Conservation (phyloP, 2,797 vertebrate species). For the Gymnopithys bicolor region DNA sequence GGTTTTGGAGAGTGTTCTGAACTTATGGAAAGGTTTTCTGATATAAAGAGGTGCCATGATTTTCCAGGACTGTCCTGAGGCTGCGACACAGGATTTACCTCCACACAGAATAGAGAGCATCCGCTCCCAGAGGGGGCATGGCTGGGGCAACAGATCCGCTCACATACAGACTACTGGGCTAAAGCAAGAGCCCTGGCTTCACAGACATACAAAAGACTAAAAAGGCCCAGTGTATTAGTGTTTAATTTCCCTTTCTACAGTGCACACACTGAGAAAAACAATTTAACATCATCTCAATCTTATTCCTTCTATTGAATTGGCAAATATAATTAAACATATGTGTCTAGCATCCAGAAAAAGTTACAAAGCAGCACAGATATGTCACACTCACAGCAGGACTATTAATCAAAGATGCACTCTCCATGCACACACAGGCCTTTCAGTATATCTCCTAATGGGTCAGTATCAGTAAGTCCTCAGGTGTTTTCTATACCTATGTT, state of each 20-base stretch:
- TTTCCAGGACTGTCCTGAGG: neutral
- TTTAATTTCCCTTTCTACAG: neutral
- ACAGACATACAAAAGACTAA: neutral
- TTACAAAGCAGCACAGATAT: slow-evolving; percentile 24
- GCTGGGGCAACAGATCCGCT: neutral
- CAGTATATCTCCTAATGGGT: neutral
- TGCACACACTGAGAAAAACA: neutral
- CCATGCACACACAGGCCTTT: neutral
- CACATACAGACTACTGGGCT: neutral
- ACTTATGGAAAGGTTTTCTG: neutral
- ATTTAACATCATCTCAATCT: neutral
- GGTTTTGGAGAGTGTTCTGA: neutral
- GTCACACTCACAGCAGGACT: neutral
- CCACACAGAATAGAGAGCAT: rapidly evolving
- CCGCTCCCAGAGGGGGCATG: rapidly evolving
- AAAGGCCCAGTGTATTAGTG: neutral
- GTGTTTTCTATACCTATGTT: neutral
- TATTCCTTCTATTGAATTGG: neutral
- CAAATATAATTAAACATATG: slow-evolving; percentile 19
- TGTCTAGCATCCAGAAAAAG: neutral
- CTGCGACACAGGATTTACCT: neutral
- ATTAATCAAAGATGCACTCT: neutral
- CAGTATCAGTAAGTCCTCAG: neutral
- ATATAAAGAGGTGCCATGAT: neutral
- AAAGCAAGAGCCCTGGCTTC: neutral